phyloP scores from a whole-genome alignment of 1,140 invertebrate species.

The Lasaia peninsularis region DNA sequence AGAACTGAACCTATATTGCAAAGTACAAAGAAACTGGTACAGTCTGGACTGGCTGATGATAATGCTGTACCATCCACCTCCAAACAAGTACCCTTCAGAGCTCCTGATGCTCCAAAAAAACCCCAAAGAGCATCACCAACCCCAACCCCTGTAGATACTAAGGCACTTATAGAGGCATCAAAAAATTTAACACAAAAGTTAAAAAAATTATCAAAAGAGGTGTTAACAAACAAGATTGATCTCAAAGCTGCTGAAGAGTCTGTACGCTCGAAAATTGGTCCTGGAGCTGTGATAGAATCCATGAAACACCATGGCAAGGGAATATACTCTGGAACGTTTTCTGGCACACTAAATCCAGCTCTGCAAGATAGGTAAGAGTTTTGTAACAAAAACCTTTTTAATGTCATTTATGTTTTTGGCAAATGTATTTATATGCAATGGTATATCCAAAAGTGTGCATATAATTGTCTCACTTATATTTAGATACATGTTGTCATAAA shows the following conservation, averaged over 20 bases:
- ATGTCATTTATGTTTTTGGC: no score
- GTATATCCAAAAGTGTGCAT: no score
- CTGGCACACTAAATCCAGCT: conserved; percentile 94
- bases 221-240: conserved; percentile 83
- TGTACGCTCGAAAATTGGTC: conserved; percentile 74
- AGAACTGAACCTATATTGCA: conserved; percentile 56
- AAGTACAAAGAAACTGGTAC: conserved; percentile 46
- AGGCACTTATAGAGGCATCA: conserved; percentile 91
- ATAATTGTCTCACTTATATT: no score
- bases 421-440: no score
- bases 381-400: not conserved
- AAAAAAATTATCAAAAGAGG: conserved; percentile 92
- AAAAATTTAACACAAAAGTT: conserved; percentile 94
- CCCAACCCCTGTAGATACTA: conserved; percentile 79
- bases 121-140: conserved; percentile 46
- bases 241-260: conserved; percentile 72
- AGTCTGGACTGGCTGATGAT: conserved; percentile 42
- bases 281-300: conserved; percentile 93
- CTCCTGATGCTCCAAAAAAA: conserved; percentile 56
- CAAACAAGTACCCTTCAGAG: conserved; percentile 48
- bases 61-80: conserved; percentile 56
- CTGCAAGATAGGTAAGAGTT: conserved; percentile 86
- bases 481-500: no score
- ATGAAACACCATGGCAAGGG: conserved; percentile 96
- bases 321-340: conserved; percentile 89